Base-by-base conservation (phyloP, 2,797 vertebrate species). In the Neopelma chrysocephalum region DNA sequence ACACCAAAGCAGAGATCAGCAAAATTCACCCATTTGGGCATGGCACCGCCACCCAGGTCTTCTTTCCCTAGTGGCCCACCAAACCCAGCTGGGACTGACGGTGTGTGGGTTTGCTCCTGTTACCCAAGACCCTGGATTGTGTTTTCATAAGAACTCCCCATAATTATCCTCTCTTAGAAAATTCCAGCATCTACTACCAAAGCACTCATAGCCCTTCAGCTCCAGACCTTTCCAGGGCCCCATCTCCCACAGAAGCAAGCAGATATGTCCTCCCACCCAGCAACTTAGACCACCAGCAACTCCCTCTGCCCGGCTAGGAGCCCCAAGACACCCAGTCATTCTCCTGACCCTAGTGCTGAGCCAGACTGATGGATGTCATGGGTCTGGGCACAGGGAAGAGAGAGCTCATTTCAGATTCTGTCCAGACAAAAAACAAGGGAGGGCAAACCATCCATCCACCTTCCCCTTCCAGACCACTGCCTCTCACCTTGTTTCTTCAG, bases 401-500 rank as follows among this genome's bases (percentile, higher is more conserved):
- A 70, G 13, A 80, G 8, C 15, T 36, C 61, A 20, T 17, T 84
- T 79, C 2, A 3, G 61, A 71, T 73, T 84, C 58, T 71, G 15
- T 9, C 25, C n/a, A 20, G 43, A 60, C 4, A 11, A 61, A 65
- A 80, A 76, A 54, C 2, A 3, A 48, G 27, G 29, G 26, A 68
- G 6, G 11, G 16, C 29, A 84, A 81, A 84, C 29, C 0, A 3
- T 29, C 27, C 4, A 0, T 38, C 38, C 31, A 47, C 22, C 20
- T 56, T 61, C 13, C 43, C 7, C 21, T 65, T 80, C 38, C 78
- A 86, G 40, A 61, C 8, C 38, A 43, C 21, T 8, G 21, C 58
- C 60, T 93, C 94, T 93, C 72, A 99, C 99, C 99, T 97, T 99
- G 99, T 95, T 99, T 99, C 96, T 99, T 99, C 71, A 99, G 98